Evolutionary conservation across 2,797 vertebrate species (phyloP).

Genomic region (Poecilia gillii): DNA sequence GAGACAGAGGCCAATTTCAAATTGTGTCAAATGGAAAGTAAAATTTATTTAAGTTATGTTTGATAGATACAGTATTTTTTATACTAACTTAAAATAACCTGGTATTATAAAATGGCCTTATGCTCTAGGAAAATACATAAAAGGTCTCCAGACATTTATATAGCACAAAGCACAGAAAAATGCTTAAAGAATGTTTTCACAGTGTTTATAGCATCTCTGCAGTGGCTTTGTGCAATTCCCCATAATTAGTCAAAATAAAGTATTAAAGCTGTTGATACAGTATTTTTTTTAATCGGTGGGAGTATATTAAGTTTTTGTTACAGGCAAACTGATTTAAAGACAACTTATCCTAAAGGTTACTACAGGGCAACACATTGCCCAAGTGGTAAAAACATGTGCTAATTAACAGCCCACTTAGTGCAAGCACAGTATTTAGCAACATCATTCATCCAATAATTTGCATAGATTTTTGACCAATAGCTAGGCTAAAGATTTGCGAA

Average conservation of each 20-base stretch:
- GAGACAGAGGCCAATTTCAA: too few species aligned
- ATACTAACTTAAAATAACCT: too few species aligned
- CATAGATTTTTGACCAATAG: conserved; percentile 19
- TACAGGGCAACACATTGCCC: conserved; percentile 18
- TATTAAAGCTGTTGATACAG: conserved; percentile 23
- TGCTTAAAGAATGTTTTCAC: not conserved
- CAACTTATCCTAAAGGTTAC: conserved; percentile 18
- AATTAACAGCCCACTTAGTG: not conserved
- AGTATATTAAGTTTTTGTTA: conserved; percentile 22
- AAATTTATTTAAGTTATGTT: too few species aligned
- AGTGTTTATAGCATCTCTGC: conserved; percentile 11
- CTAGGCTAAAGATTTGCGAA: conserved; percentile 16
- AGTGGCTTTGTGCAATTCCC: conserved; percentile 1
- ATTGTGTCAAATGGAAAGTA: too few species aligned
- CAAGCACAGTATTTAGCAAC: not conserved
- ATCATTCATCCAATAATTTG: not conserved
- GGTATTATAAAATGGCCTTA: too few species aligned
- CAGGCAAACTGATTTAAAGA: conserved; percentile 11
- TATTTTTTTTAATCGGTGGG: conserved; percentile 7
- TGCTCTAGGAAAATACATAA: not conserved
- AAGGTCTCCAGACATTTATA: not conserved
- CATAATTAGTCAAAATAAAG: conserved; percentile 27
- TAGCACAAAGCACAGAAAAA: conserved; percentile 4
- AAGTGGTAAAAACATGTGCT: conserved; percentile 7
- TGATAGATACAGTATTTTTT: too few species aligned